Percentiles rank a stretch among this genome's conserved stretches.
Conservation (phyloP, 92 coral and sea anemone genomes). For the Zoanthus solanderi region DNA sequence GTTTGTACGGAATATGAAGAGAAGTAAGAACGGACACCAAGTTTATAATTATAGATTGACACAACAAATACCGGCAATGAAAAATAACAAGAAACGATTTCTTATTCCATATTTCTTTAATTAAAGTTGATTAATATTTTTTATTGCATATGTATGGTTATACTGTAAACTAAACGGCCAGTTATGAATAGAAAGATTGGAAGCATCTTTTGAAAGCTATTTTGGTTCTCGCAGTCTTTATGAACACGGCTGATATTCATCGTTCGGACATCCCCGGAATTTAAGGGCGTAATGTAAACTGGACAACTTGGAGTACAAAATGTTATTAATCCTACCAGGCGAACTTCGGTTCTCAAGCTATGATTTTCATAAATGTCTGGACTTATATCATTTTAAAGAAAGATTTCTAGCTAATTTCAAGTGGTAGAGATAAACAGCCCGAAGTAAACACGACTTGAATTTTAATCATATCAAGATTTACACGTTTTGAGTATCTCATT, state of each 20-base stretch:
- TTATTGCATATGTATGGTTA: background rate
- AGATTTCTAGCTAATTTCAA: slow-evolving; percentile 21
- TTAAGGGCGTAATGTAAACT: slow-evolving; percentile 46
- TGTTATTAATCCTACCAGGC: slow-evolving; percentile 15
- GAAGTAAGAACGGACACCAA: background rate
- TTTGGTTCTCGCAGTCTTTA: background rate
- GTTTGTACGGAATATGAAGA: background rate
- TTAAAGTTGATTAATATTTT: background rate
- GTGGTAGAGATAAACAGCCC: slow-evolving; percentile 48
- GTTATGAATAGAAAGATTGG: slow-evolving; percentile 35
- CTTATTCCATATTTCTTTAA: slow-evolving; percentile 1
- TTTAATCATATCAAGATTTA: slow-evolving; percentile 70
- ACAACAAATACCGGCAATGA: background rate
- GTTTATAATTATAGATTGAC: background rate
- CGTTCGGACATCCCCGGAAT: slow-evolving; percentile 66
- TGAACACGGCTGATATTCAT: slow-evolving; percentile 57
- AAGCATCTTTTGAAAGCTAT: slow-evolving; percentile 27
- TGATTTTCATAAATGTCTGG: background rate
- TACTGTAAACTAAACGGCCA: slow-evolving; percentile 40
- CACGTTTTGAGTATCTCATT: slow-evolving; percentile 65
- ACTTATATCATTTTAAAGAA: background rate
- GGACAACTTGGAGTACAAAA: background rate
- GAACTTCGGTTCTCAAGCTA: background rate
- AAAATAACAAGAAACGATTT: too few species aligned
- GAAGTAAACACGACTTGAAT: slow-evolving; percentile 61